Percentiles rank a stretch among this genome's conserved stretches.
Conservation (phyloP, 2,888 invertebrate genomes). For the Drosophila putrida region DNA sequence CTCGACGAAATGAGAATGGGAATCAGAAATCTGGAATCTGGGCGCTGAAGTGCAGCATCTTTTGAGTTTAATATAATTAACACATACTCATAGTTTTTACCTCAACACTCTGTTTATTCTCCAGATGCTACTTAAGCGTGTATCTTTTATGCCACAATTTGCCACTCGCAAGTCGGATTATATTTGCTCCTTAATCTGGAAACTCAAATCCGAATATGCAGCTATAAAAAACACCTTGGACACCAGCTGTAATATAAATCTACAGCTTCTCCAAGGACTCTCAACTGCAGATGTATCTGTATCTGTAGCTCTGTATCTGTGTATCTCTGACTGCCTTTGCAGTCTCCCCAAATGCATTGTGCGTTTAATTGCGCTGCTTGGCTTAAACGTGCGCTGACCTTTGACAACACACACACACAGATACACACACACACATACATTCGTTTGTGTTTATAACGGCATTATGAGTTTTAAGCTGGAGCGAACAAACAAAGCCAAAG, state of each 20-base stretch:
- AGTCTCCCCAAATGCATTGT: conserved; percentile 58
- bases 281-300: conserved; percentile 3
- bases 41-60: conserved; percentile 53
- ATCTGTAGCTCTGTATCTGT: conserved; percentile 16
- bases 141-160: conserved; percentile 19
- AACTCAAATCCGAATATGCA: neutral
- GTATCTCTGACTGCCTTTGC: conserved; percentile 25
- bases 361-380: conserved; percentile 78
- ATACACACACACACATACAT: conserved; percentile 28
- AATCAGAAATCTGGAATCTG: conserved; percentile 29
- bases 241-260: conserved; percentile 16
- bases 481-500: conserved; percentile 58
- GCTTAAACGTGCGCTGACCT: conserved; percentile 80
- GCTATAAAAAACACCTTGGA: conserved; percentile 3
- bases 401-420: conserved; percentile 63
- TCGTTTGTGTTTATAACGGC: conserved; percentile 71
- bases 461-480: conserved; percentile 78
- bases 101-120: conserved; percentile 16
- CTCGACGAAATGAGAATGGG: conserved; percentile 36
- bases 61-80: conserved; percentile 63
- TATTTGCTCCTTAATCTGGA: neutral
- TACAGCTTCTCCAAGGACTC: conserved; percentile 6
- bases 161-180: neutral
- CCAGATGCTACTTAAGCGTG: conserved; percentile 27
- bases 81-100: conserved; percentile 42